Base-by-base conservation (phyloP, 2,888 invertebrate genomes). In the Tenthredo amoena region DNA sequence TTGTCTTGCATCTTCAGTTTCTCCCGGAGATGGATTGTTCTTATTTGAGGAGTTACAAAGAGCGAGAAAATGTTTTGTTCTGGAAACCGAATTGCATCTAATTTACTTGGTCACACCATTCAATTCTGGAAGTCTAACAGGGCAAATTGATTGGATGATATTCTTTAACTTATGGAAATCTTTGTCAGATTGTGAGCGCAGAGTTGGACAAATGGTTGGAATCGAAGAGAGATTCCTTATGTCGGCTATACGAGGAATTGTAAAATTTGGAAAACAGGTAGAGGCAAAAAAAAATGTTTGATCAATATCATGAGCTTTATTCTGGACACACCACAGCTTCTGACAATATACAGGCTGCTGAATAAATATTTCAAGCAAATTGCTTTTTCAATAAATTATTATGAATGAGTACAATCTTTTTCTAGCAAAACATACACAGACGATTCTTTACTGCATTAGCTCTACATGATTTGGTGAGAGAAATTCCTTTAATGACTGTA, bases 61-160 rank as follows among this genome's bases (percentile, higher is more conserved):
- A 93, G 98, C 99, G 0, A 95, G 98, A 10, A 96, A 97, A 89
- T 97, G 97, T 91, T 97, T 99, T 91, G 98, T 98, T 0, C 94
- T 99, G 15, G 98, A 99, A 92, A 98, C 97, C 84, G 99, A 99
- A 90, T 95, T 99, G 2, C 99, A 99, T 94, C 96, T 99, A 65
- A 96, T 99, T 77, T 99, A 99, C 93, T 94, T 99, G 90, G 99
- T 99, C 65, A 99, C 99, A 2, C 99, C 99, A 0, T 97, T 98
- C 87, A 98, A 97, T 92, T 96, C 98, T 40, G 96, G 97, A 89
- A 96, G 96, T 91, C 97, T 98, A 89, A 89, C 95, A 96, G 97
- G 95, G 95, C 95, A 86, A 95, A 96, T 90, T 77, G 98, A 99
- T 91, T 98, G 98, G 98, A 94, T 97, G 91, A 95, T 96, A 88